Percentiles rank a stretch among this genome's conserved stretches.
These are phyloP conservation scores for Distichodus sexfasciatus DNA, from an alignment of 2,797 vertebrate genomes.

Conservation along the genomic window DNA sequence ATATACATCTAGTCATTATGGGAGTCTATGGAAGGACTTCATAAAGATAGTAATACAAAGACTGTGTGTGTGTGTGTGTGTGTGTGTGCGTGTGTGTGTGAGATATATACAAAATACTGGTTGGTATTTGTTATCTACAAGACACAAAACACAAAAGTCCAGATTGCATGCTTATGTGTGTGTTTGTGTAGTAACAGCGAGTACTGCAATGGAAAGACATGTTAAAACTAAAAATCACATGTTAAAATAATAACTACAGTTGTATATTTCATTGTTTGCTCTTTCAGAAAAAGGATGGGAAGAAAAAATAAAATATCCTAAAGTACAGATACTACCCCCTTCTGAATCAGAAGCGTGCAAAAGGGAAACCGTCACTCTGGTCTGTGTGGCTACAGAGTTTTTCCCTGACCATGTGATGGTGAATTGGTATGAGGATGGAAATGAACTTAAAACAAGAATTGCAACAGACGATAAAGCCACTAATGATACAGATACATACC, in stretches of 20 bases:
- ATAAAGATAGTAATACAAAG: too few relatives aligned
- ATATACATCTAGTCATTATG: too few relatives aligned
- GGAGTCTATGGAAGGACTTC: too few relatives aligned
- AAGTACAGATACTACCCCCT: conserved; percentile 41
- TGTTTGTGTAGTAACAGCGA: neutral
- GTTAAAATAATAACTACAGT: neutral
- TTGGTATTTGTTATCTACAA: too few relatives aligned
- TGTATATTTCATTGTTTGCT: conserved; percentile 4
- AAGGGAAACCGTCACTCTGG: conserved; percentile 53
- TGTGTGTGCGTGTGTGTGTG: too few relatives aligned
- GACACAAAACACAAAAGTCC: too few relatives aligned
- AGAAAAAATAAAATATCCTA: accelerated
- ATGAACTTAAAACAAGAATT: accelerated
- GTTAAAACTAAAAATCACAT: too few relatives aligned
- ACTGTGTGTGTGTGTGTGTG: too few relatives aligned
- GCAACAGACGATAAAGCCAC: conserved; percentile 56
- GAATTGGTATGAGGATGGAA: neutral
- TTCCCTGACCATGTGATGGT: conserved; percentile 69
- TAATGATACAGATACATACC: accelerated
- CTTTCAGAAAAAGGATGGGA: conserved; percentile 17
- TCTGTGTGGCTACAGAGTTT: conserved; percentile 61
- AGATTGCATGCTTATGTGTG: too few relatives aligned
- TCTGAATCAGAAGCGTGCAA: conserved; percentile 3
- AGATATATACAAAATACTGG: too few relatives aligned
- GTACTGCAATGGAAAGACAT: neutral